phyloP scores from a whole-genome alignment of 2,113 vertebrate species.

The Sturnira hondurensis region DNA sequence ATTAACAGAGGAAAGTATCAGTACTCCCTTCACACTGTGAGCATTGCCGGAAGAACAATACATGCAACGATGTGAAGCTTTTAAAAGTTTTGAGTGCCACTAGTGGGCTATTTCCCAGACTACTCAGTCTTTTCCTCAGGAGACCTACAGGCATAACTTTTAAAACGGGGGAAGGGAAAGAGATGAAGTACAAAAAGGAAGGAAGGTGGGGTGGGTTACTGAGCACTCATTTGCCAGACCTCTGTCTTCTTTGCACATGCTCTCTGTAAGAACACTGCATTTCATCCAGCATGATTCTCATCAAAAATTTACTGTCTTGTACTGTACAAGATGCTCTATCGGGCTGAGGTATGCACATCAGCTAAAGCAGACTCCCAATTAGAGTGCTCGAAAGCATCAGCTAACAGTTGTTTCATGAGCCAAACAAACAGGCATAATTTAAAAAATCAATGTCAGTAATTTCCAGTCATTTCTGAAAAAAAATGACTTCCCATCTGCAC shows the following conservation, averaged over 20 bases:
- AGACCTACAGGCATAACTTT: not conserved
- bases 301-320: not conserved
- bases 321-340: not conserved
- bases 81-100: not conserved
- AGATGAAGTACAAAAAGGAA: not conserved
- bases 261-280: not conserved
- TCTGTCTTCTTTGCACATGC: not conserved
- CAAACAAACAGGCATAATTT: conserved; percentile 26
- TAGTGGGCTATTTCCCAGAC: not conserved
- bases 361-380: not conserved
- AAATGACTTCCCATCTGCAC: not conserved
- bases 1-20: not conserved
- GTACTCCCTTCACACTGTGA: not conserved
- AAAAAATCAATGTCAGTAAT: conserved; percentile 41
- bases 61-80: not conserved
- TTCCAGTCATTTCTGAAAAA: conserved; percentile 45
- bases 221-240: not conserved
- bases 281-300: not conserved
- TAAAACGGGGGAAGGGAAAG: not conserved
- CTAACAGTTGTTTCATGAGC: conserved; percentile 18
- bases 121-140: not conserved
- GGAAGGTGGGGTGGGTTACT: not conserved
- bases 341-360: not conserved
- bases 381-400: not conserved
- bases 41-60: not conserved